Evolutionary conservation across 2,797 vertebrate species (phyloP).

Genomic region (Darevskia nairensis): DNA sequence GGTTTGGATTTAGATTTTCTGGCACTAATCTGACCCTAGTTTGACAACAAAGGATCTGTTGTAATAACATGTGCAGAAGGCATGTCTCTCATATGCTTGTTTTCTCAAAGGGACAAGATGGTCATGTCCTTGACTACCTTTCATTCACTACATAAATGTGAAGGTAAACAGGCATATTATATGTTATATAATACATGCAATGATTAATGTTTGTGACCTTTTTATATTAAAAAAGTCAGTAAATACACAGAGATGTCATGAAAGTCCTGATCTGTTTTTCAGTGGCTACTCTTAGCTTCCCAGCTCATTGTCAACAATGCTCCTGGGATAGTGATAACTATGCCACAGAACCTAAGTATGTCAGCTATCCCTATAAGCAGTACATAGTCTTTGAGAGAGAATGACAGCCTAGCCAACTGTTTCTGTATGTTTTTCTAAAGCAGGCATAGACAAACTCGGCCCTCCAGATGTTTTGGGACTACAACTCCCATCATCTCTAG

Average conservation of each 20-base stretch:
- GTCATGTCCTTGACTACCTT: conserved; percentile 11
- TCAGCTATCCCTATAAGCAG: neutral
- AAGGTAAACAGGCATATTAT: neutral
- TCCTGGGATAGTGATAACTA: neutral
- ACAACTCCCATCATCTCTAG: no score
- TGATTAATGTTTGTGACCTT: neutral
- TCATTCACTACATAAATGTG: conserved; percentile 2
- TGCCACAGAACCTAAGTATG: neutral
- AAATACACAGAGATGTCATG: neutral
- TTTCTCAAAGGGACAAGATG: conserved; percentile 6
- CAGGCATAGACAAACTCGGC: no score
- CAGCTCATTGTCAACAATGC: neutral
- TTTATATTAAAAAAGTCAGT: conserved; percentile 17
- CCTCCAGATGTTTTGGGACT: no score
- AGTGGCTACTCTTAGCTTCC: neutral
- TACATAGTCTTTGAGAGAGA: no score
- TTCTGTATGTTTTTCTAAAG: no score
- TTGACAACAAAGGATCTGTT: conserved; percentile 70
- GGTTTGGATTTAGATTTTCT: conserved; percentile 65
- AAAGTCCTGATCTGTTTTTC: neutral
- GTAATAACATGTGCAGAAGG: conserved; percentile 51
- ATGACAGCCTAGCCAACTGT: no score
- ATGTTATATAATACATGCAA: conserved; percentile 19
- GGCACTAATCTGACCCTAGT: conserved; percentile 55
- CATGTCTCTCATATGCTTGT: conserved; percentile 58